These are phyloP conservation scores for Lota lota DNA, from an alignment of 2,113 vertebrate species.

Conservation along the genomic window DNA sequence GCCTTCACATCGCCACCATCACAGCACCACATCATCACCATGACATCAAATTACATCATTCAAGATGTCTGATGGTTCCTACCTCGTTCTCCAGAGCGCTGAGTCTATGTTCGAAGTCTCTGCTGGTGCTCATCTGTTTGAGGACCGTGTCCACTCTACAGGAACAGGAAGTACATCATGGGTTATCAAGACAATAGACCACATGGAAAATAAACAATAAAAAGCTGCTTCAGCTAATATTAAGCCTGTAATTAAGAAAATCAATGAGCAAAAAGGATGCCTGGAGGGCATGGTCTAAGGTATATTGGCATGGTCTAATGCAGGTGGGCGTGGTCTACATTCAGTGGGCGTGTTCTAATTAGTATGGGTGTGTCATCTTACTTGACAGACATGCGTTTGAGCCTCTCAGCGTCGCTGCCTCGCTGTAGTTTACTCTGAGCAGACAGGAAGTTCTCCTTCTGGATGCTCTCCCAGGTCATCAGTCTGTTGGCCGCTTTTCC, in stretches of 20 bases:
- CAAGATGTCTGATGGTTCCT: neutral
- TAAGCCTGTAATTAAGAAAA: conserved; percentile 19
- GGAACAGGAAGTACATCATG: neutral
- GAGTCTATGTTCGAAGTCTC: conserved; percentile 45
- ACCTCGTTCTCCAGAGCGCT: conserved; percentile 70
- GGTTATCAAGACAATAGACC: neutral
- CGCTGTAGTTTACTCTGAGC: conserved; percentile 73
- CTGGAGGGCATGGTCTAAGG: neutral
- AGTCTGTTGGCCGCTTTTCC: conserved; percentile 69
- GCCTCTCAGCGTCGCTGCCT: conserved; percentile 79
- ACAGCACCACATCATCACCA: neutral
- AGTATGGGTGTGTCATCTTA: conserved; percentile 41
- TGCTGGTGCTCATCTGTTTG: conserved; percentile 59
- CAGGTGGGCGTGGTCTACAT: neutral
- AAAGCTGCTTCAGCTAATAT: neutral
- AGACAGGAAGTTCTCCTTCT: conserved; percentile 83
- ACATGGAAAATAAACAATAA: neutral
- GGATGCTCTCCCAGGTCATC: conserved; percentile 85
- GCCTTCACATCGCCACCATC: neutral
- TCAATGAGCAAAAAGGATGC: neutral
- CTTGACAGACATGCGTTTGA: conserved; percentile 84
- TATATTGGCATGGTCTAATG: neutral
- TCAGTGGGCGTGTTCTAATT: neutral
- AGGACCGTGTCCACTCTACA: conserved; percentile 75
- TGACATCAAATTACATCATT: neutral